Base-by-base conservation (phyloP, 2,113 vertebrate species). In the Cyanistes caeruleus region DNA sequence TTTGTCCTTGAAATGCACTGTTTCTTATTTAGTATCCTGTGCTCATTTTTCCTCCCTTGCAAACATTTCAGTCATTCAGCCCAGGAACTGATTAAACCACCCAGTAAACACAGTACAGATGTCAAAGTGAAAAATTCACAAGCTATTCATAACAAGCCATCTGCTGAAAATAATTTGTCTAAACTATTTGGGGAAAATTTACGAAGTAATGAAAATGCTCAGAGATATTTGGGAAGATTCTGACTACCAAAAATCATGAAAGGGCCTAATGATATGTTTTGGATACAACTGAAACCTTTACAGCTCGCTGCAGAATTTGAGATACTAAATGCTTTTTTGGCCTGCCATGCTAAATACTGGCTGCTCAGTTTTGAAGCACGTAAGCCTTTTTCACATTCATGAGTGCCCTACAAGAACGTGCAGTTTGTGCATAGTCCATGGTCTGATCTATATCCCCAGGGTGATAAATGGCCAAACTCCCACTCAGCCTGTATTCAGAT, bases 141-240 rank as follows among this genome's bases (percentile, higher is more conserved):
- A 96, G 95, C 96, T 94, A 94, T 96, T 96, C 94, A 93, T 95
- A 95, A 96, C 93, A 95, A 91, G 94, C 95, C 96, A 96, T 93
- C 90, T 96, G 96, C 90, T 94, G 92, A 96, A 94, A 93, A 96
- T 90, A 93, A 96, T 94, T 95, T 96, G 85, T 92, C 79, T 81
- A 60, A 93, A 92, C 60, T 94, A 94, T 90, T 93, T 84, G 84
- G 56, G 74, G 69, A 58, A 96, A 95, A 89, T 56, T 72, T 84
- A 89, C 7, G 0, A 93, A 96, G 94, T 77, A 91, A 84, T 75
- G 84, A 84, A 94, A 96, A 84, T 2, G 76, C 69, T 94, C 41
- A 58, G 59, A 84, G 73, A 81, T 82, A 73, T 51, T 93, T 93
- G 69, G 80, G 90, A 92, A 95, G 53, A 89, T 84, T 87, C 65